Percentiles rank a stretch among this genome's conserved stretches.
Conservation (phyloP, 2,888 invertebrate species). For the Tinea pellionella region DNA sequence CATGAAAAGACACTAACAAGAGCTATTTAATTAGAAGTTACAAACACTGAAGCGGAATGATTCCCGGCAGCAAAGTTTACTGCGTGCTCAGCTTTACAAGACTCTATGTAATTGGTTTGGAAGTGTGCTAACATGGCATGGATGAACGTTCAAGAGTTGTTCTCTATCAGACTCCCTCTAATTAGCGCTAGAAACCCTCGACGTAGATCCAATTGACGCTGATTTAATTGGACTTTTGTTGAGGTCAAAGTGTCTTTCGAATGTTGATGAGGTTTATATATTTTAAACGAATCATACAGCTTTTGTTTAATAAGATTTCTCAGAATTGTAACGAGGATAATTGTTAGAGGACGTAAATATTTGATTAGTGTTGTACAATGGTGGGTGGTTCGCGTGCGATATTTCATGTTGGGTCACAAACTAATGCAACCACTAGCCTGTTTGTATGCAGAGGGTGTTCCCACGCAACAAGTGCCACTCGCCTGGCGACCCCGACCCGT, state of each 20-base stretch:
- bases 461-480: slow-evolving; percentile 48
- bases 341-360: background rate
- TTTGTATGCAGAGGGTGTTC: slow-evolving; percentile 21
- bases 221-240: slow-evolving; percentile 35
- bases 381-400: background rate
- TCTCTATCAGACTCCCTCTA: slow-evolving; percentile 40
- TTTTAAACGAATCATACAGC: no score
- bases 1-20: no score
- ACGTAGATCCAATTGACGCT: slow-evolving; percentile 25
- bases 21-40: background rate
- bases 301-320: background rate
- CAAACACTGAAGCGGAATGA: background rate
- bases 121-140: slow-evolving; percentile 35
- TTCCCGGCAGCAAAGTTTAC: background rate
- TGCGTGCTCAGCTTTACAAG: slow-evolving; percentile 41
- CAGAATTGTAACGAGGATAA: background rate
- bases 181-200: slow-evolving; percentile 41
- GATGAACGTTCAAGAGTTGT: slow-evolving; percentile 39
- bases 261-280: no score
- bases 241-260: slow-evolving; percentile 17
- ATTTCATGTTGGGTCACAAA: background rate
- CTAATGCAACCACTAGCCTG: background rate
- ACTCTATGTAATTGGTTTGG: slow-evolving; percentile 56
- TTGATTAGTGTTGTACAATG: background rate
- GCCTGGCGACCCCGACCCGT: slow-evolving; percentile 22